A percentile compares a stretch with the other conserved stretches of the same genome.
Evolutionary conservation across 2,797 vertebrate species (phyloP).

Genomic region (Hybognathus amarus): DNA sequence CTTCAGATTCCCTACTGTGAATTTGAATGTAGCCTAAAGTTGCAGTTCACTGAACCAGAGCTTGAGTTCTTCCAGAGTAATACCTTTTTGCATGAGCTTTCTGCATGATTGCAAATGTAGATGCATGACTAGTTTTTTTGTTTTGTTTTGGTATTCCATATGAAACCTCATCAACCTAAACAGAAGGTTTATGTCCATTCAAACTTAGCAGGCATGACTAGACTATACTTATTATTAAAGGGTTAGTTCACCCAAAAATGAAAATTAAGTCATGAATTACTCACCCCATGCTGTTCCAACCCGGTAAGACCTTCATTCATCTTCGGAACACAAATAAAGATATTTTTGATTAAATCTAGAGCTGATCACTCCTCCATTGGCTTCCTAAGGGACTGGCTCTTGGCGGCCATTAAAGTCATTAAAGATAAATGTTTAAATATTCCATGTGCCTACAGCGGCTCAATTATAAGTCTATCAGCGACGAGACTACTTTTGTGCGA

Average conservation of each 20-base stretch:
- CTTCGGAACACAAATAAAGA: no score
- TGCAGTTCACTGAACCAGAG: slow-evolving; percentile 45
- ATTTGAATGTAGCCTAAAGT: slow-evolving; percentile 32
- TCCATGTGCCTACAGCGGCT: no score
- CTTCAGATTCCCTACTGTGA: slow-evolving; percentile 35
- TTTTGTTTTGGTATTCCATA: slow-evolving; percentile 8
- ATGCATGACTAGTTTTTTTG: slow-evolving; percentile 14
- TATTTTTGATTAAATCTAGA: no score
- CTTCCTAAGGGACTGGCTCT: no score
- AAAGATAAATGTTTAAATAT: no score
- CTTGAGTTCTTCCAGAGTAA: slow-evolving; percentile 46
- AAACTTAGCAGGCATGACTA: background rate
- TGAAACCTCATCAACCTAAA: slow-evolving; percentile 39
- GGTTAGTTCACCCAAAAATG: background rate
- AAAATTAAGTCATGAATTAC: no score
- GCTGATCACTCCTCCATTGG: no score
- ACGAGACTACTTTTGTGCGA: no score
- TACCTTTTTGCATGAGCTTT: slow-evolving; percentile 37
- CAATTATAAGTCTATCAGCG: no score
- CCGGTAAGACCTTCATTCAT: no score
- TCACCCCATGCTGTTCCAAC: no score
- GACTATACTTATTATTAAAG: slow-evolving; percentile 7
- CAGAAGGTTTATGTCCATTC: background rate
- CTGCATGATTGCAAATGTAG: slow-evolving; percentile 34
- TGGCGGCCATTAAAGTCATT: no score